These are phyloP conservation scores for Griposia aprilina DNA, from an alignment of 2,888 invertebrate species.

Conservation along the genomic window DNA sequence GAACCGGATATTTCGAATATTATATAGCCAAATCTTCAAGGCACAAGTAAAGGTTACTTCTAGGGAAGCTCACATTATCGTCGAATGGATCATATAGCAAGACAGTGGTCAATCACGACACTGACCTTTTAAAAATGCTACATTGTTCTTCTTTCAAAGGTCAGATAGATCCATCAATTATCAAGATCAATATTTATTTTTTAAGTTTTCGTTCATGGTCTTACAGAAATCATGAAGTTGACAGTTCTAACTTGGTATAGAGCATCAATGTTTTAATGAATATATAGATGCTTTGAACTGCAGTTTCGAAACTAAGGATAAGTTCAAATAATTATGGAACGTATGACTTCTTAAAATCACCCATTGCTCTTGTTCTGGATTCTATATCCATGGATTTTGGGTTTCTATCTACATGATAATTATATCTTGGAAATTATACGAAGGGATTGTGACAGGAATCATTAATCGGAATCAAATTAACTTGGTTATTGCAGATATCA, in stretches of 20 bases:
- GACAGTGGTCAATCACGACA: neutral
- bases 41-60: conserved; percentile 5
- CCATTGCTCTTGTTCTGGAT: no score
- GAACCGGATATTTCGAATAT: conserved; percentile 8
- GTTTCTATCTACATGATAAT: neutral
- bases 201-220: conserved; percentile 5
- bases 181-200: conserved; percentile 26
- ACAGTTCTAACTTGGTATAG: no score
- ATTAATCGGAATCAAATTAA: neutral
- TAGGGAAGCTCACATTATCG: conserved; percentile 10
- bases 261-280: neutral
- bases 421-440: neutral
- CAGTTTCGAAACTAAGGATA: conserved; percentile 4
- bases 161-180: conserved; percentile 13
- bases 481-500: neutral
- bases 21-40: neutral
- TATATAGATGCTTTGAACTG: neutral
- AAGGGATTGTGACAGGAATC: neutral
- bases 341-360: neutral
- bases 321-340: neutral
- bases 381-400: neutral
- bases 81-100: conserved; percentile 1
- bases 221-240: neutral
- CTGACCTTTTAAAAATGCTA: conserved; percentile 18
- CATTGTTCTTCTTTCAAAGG: conserved; percentile 10